Evolutionary conservation across 2,113 vertebrate species (phyloP).

Genomic region (Progne subis): DNA sequence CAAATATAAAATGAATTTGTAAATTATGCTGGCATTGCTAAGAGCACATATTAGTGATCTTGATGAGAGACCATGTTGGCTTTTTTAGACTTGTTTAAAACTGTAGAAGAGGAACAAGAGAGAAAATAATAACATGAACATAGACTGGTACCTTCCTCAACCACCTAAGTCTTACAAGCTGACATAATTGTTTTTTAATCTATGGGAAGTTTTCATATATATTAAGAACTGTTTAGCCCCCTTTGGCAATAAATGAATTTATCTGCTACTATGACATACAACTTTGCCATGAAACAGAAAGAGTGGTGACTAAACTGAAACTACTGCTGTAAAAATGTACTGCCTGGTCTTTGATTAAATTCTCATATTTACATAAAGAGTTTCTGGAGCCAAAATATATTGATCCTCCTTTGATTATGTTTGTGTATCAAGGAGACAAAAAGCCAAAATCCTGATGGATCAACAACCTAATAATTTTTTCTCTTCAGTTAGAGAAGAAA

Average conservation of each 20-base stretch:
- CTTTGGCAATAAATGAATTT: neutral
- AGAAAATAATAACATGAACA: neutral
- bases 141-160: neutral
- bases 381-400: neutral
- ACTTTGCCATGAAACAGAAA: neutral
- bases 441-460: rapidly evolving
- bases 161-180: neutral
- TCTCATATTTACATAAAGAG: neutral
- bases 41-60: neutral
- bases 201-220: neutral
- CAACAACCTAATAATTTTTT: neutral
- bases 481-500: neutral
- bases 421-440: neutral
- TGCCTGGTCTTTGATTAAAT: neutral
- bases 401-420: neutral
- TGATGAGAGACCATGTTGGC: neutral
- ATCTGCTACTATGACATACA: neutral
- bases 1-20: neutral
- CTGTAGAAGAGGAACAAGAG: neutral
- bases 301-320: neutral
- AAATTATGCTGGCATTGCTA: neutral
- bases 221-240: neutral
- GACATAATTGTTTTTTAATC: neutral
- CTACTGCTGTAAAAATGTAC: neutral
- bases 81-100: neutral